These are phyloP conservation scores for Rotaria socialis DNA, from an alignment of 2,888 invertebrate species.

Conservation along the genomic window DNA sequence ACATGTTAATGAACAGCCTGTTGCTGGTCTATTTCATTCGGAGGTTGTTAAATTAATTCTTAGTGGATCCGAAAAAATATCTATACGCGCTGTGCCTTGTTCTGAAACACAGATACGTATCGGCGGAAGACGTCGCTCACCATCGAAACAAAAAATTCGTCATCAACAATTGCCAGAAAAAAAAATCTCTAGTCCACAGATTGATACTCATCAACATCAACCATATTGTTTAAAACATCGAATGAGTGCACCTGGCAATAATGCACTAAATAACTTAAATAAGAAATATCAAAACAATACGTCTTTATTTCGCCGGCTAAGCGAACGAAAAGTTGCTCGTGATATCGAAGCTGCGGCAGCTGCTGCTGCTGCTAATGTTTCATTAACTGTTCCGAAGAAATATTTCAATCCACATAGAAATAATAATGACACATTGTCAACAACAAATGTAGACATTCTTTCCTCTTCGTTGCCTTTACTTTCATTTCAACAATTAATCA, in stretches of 20 bases:
- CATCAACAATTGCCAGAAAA: constrained; percentile 17
- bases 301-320: constrained; percentile 53
- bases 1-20: constrained; percentile 77
- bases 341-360: constrained; percentile 24
- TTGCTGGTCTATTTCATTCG: constrained; percentile 76
- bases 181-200: neutral
- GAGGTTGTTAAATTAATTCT: constrained; percentile 83
- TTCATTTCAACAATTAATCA: neutral
- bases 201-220: neutral
- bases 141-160: constrained; percentile 23
- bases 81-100: constrained; percentile 72
- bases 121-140: constrained; percentile 70
- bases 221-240: constrained; percentile 62
- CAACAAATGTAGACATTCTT: neutral
- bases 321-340: constrained; percentile 31
- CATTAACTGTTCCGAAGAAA: neutral
- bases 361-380: no score
- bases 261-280: constrained; percentile 50
- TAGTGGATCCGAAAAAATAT: constrained; percentile 64
- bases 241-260: constrained; percentile 64
- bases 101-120: constrained; percentile 57
- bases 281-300: constrained; percentile 41
- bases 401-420: neutral
- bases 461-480: constrained; percentile 9
- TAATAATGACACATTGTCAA: neutral